Conservation (phyloP, 2,797 vertebrate genomes). For the Australoheros facetus region DNA sequence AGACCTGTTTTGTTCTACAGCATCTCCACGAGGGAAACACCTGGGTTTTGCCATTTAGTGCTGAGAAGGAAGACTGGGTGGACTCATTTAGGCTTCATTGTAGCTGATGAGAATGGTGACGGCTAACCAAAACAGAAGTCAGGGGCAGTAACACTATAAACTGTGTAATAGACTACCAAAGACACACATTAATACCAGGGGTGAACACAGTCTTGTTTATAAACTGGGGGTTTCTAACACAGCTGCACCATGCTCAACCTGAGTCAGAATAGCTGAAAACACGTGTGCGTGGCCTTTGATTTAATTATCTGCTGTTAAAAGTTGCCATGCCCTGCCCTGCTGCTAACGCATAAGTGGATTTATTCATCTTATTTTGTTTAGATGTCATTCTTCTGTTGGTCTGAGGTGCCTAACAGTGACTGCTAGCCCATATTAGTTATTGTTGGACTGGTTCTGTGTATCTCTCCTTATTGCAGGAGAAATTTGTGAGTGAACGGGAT, state of each 20-base stretch:
- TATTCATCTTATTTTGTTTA: slow-evolving; percentile 2
- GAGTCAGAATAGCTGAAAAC: background rate
- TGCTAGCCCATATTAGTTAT: background rate
- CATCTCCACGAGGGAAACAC: no score
- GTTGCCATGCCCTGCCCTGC: background rate
- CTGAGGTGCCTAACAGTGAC: background rate
- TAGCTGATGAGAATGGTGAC: background rate
- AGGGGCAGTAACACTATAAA: background rate
- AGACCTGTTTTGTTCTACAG: no score
- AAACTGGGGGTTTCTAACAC: background rate
- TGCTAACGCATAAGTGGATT: slow-evolving; percentile 6
- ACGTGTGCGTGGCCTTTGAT: background rate
- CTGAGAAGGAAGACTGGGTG: background rate
- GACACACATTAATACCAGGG: no score
- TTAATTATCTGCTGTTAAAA: background rate
- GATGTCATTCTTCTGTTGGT: background rate
- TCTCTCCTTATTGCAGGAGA: background rate
- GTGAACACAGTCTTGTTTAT: no score
- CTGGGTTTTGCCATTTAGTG: background rate
- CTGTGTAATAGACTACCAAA: no score
- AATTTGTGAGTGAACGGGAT: background rate
- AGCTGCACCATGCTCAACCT: no score
- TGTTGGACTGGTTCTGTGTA: background rate
- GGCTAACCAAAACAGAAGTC: background rate
- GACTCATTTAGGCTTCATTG: background rate